Conservation (phyloP, 2,888 invertebrate species). For the Antheraea yamamai region DNA sequence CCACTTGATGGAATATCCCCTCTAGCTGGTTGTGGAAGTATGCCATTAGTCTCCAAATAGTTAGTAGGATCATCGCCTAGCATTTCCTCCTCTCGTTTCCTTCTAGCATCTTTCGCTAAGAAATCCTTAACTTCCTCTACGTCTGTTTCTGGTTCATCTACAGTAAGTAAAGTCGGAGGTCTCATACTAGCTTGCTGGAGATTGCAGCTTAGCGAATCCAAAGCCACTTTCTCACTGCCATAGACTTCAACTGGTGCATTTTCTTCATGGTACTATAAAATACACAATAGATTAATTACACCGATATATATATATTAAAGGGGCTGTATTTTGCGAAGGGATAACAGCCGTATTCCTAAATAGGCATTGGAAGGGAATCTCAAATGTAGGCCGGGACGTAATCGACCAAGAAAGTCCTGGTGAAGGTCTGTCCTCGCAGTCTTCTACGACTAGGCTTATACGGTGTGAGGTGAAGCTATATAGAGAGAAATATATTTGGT, state of each 20-base stretch:
- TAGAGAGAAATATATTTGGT: too few species aligned
- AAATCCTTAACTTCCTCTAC: constrained; percentile 69
- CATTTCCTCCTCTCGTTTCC: constrained; percentile 67
- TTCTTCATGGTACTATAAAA: constrained; percentile 81
- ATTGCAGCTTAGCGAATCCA: constrained; percentile 77
- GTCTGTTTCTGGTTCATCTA: constrained; percentile 55
- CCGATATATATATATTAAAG: background rate
- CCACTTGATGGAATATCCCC: constrained; percentile 72
- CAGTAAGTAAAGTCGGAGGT: constrained; percentile 55
- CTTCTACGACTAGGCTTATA: too few species aligned
- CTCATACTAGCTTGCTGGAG: constrained; percentile 45
- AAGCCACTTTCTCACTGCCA: constrained; percentile 70
- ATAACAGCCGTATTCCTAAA: too few species aligned
- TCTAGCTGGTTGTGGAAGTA: constrained; percentile 52
- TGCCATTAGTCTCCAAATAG: constrained; percentile 54
- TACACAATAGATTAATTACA: constrained; percentile 18
- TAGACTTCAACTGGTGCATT: constrained; percentile 81
- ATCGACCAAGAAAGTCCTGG: too few species aligned
- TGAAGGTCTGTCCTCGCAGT: too few species aligned
- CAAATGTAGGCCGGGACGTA: too few species aligned
- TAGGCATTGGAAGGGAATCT: too few species aligned
- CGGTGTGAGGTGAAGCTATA: too few species aligned
- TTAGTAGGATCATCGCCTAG: constrained; percentile 58
- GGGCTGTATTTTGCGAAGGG: too few species aligned
- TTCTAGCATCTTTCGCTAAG: constrained; percentile 58